phyloP scores from a whole-genome alignment of 2,113 vertebrate species.

The Alces alces region DNA sequence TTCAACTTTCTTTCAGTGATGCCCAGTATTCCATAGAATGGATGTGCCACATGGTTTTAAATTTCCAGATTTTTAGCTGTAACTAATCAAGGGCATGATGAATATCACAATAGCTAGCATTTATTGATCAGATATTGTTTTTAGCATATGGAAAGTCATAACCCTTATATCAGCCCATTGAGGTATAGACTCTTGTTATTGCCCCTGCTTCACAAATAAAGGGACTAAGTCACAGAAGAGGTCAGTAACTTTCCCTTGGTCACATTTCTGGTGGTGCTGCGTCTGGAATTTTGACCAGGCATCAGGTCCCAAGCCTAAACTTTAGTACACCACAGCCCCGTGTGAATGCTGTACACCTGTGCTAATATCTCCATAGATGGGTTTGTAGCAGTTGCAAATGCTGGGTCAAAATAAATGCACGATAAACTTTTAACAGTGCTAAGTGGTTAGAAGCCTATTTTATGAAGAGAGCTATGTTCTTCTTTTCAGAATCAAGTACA shows the following conservation, averaged over 20 bases:
- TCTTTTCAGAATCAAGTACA: neutral
- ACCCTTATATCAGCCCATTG: neutral
- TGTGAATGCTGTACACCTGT: neutral
- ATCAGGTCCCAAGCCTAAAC: neutral
- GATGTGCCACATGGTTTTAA: neutral
- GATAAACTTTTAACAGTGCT: neutral
- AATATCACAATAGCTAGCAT: neutral
- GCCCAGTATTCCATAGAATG: neutral
- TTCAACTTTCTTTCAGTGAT: neutral
- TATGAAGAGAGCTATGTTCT: neutral
- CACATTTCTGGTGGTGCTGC: neutral
- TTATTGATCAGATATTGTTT: neutral
- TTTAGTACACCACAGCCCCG: neutral
- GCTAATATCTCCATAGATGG: neutral
- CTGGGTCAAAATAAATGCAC: neutral
- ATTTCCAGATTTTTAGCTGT: neutral
- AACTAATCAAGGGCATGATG: neutral
- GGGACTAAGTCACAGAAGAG: neutral
- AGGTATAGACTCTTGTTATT: neutral
- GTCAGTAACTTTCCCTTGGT: neutral
- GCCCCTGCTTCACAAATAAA: neutral
- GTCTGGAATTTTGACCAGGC: neutral
- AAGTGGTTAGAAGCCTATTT: neutral
- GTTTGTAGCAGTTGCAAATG: neutral
- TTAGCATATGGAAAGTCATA: neutral